Percentiles rank a stretch among this genome's conserved stretches.
Conservation (phyloP, 1,140 invertebrate species). For the Tigriopus japonicus region DNA sequence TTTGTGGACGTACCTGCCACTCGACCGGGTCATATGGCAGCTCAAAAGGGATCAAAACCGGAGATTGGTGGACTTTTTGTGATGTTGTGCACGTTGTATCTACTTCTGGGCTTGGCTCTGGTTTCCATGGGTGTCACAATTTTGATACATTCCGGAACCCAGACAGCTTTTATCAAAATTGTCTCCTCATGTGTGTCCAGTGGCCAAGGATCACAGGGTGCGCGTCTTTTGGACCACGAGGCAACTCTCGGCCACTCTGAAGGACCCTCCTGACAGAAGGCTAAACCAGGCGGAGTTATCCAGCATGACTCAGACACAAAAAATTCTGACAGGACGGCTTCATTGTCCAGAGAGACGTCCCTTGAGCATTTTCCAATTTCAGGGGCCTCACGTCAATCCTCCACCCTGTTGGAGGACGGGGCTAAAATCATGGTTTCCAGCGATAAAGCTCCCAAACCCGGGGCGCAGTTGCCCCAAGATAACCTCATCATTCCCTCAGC, state of each 20-base stretch:
- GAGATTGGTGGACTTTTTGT: background rate
- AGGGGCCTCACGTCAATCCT: too few species aligned
- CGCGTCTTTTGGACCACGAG: too few species aligned
- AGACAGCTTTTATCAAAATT: background rate
- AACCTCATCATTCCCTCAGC: too few species aligned
- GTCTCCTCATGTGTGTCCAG: too few species aligned
- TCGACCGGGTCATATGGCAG: background rate
- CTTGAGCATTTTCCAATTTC: background rate
- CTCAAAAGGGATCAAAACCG: background rate
- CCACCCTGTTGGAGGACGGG: too few species aligned
- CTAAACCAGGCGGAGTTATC: too few species aligned
- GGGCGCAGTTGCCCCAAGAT: too few species aligned
- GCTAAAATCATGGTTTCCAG: too few species aligned
- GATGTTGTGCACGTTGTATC: background rate
- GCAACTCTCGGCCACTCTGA: background rate
- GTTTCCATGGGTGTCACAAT: background rate
- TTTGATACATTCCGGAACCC: background rate
- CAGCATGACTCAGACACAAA: too few species aligned
- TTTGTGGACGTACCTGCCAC: background rate
- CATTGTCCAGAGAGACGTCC: background rate
- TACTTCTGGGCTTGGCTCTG: background rate
- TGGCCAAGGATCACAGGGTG: too few species aligned
- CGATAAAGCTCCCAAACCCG: too few species aligned
- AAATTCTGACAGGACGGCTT: background rate
- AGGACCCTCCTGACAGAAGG: background rate